Percentiles rank a stretch among this genome's conserved stretches.
Evolutionary conservation across 1,140 invertebrate species (phyloP).

Genomic region (Archegozetes longisetosus): DNA sequence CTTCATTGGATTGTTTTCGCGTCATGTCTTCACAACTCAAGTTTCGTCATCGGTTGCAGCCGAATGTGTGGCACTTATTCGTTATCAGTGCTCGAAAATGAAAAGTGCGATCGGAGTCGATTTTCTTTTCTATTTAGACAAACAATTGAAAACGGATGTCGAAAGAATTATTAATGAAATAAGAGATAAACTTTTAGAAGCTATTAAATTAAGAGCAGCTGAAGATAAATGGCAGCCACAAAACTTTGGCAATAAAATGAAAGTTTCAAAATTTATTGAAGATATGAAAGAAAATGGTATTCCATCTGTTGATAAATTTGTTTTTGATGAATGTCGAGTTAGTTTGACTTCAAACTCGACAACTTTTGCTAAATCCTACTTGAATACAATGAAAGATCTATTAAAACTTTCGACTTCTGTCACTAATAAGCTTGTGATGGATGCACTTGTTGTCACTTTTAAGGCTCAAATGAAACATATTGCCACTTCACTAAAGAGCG

Average conservation of each 20-base stretch:
- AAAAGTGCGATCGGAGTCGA: conserved; percentile 45
- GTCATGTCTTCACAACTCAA: conserved; percentile 86
- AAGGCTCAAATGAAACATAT: conserved; percentile 46
- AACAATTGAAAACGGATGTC: conserved; percentile 50
- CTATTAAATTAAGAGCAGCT: conserved; percentile 44
- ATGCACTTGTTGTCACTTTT: conserved; percentile 45
- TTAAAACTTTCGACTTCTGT: conserved; percentile 46
- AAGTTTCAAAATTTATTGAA: conserved; percentile 36
- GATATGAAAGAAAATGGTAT: conserved; percentile 41
- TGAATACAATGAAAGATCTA: conserved; percentile 48
- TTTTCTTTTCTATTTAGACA: conserved; percentile 64
- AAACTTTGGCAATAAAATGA: conserved; percentile 42
- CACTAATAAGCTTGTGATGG: conserved; percentile 42
- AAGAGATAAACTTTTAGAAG: conserved; percentile 54
- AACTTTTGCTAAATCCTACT: conserved; percentile 47
- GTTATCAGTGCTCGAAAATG: conserved; percentile 44
- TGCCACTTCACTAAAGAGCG: conserved; percentile 38
- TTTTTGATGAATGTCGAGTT: conserved; percentile 47
- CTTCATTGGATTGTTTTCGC: conserved; percentile 59
- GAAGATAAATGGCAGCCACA: conserved; percentile 54
- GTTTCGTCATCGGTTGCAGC: conserved; percentile 61
- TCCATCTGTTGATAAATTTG: conserved; percentile 33
- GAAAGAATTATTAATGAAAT: conserved; percentile 42
- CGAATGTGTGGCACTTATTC: conserved; percentile 63
- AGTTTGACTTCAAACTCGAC: conserved; percentile 49